Evolutionary conservation across 2,888 invertebrate genomes (phyloP).

Genomic region (Heteromyza rotundicornis): DNA sequence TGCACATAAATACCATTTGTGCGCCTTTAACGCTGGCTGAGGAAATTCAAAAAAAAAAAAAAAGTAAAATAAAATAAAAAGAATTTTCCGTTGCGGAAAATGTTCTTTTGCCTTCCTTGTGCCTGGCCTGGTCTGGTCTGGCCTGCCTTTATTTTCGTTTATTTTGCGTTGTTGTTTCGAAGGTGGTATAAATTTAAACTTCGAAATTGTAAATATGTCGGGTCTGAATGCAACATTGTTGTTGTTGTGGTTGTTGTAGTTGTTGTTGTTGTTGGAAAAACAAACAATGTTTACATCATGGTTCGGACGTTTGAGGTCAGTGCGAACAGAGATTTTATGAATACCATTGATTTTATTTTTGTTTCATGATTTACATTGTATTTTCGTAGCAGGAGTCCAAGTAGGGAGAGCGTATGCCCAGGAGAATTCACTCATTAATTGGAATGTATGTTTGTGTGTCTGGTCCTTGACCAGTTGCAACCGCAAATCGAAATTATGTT

Average conservation of each 20-base stretch:
- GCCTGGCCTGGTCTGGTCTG: no score
- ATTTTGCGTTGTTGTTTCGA: background rate
- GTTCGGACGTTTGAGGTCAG: background rate
- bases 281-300: background rate
- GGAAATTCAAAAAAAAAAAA: no score
- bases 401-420: no score
- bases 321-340: background rate
- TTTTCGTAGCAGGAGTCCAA: no score
- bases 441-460: no score
- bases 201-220: background rate
- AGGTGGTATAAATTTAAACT: background rate
- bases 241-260: background rate
- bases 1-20: background rate
- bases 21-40: background rate
- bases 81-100: no score
- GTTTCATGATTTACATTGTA: no score
- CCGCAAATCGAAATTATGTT: no score
- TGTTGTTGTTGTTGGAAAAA: background rate
- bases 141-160: background rate
- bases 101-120: background rate
- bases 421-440: no score
- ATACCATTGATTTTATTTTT: no score
- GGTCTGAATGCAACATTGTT: background rate
- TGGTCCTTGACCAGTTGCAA: no score
- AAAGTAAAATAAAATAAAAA: no score